These are phyloP conservation scores for Podarcis muralis DNA, from an alignment of 2,113 vertebrate genomes.

Conservation along the genomic window DNA sequence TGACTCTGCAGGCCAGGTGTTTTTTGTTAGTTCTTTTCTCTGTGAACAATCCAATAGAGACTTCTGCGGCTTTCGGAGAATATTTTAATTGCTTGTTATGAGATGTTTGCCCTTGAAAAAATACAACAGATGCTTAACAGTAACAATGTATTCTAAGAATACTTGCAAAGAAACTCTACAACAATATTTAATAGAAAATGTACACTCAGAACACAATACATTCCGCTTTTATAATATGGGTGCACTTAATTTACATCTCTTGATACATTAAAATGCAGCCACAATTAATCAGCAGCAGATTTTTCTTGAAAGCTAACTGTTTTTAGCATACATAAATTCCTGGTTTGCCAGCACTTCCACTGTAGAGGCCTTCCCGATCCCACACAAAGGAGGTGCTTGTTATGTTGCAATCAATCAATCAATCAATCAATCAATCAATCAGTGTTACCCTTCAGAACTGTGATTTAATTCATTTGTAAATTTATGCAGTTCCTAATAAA, in stretches of 20 bases:
- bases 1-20: background rate
- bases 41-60: background rate
- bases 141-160: background rate
- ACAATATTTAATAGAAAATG: background rate
- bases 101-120: conserved; percentile 4
- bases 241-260: background rate
- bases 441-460: too few relatives aligned
- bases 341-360: background rate
- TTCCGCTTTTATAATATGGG: background rate
- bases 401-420: background rate
- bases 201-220: background rate
- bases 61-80: conserved; percentile 11
- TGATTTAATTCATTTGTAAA: background rate
- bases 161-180: background rate
- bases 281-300: background rate
- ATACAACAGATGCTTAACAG: accelerated
- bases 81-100: conserved; percentile 15
- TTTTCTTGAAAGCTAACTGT: background rate
- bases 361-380: background rate
- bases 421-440: too few relatives aligned
- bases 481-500: background rate
- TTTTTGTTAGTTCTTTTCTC: background rate
- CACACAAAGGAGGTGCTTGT: background rate
- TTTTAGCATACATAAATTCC: background rate
- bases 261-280: background rate